phyloP scores from a whole-genome alignment of 2,113 vertebrate species.

The Poeciliopsis retropinna region DNA sequence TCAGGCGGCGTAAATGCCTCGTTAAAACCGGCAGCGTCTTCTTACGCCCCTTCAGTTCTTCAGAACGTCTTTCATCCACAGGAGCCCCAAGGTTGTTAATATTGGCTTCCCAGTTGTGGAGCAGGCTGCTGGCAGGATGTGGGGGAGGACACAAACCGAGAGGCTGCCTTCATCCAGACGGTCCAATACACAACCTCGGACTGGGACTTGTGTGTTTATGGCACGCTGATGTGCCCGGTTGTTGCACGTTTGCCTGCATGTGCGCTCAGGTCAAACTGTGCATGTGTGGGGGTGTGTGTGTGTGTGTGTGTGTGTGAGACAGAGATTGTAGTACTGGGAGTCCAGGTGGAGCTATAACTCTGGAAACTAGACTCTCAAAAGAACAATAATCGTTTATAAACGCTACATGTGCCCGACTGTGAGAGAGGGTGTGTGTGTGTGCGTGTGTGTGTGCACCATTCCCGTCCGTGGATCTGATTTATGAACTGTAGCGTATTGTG shows the following conservation, averaged over 20 bases:
- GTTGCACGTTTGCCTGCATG: conserved; percentile 2
- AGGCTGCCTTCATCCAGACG: conserved; percentile 35
- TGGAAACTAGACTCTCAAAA: conserved; percentile 17
- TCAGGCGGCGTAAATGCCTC: neutral
- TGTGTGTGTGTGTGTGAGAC: neutral
- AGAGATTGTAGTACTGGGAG: conserved; percentile 26
- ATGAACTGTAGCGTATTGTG: conserved; percentile 6
- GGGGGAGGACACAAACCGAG: neutral
- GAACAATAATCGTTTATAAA: conserved; percentile 28
- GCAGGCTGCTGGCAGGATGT: neutral
- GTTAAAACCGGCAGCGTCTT: neutral
- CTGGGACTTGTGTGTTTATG: neutral
- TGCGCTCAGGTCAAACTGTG: neutral
- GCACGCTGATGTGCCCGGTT: neutral
- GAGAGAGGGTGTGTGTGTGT: neutral
- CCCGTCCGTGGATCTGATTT: conserved; percentile 4
- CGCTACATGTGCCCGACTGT: neutral
- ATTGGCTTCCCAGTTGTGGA: neutral
- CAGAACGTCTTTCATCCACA: neutral
- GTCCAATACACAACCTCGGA: neutral
- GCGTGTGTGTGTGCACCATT: neutral
- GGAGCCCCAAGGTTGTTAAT: conserved; percentile 3
- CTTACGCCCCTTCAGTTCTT: neutral
- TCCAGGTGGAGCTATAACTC: conserved; percentile 43
- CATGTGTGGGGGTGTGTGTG: neutral